Percentiles rank a stretch among this genome's conserved stretches.
Conservation (phyloP, 1,140 invertebrate species). For the Lucilia cuprina region DNA sequence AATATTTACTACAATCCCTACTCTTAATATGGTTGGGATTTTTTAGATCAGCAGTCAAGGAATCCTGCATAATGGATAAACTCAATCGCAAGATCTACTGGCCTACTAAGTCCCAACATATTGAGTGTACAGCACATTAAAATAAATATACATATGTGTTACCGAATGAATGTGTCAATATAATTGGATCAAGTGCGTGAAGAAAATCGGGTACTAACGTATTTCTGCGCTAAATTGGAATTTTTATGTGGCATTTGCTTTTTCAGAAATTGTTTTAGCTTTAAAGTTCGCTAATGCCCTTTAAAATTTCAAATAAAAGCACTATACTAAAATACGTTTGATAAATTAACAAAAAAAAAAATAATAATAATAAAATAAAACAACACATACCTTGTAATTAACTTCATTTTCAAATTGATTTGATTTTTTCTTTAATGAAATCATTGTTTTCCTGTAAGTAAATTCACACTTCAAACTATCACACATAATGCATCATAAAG, state of each 20-base stretch:
- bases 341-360: neutral
- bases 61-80: constrained; percentile 40
- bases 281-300: constrained; percentile 43
- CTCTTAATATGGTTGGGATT: constrained; percentile 61
- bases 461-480: constrained; percentile 14
- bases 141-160: constrained; percentile 39
- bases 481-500: neutral
- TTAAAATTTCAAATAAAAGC: constrained; percentile 47
- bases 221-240: constrained; percentile 39
- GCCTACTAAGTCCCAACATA: constrained; percentile 63
- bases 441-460: neutral
- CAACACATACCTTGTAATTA: constrained; percentile 13
- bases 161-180: constrained; percentile 35
- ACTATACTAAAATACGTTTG: constrained; percentile 35
- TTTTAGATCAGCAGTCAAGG: constrained; percentile 61
- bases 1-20: constrained; percentile 27
- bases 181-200: neutral
- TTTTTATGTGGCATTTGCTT: constrained; percentile 44
- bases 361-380: too few species aligned
- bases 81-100: constrained; percentile 53
- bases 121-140: constrained; percentile 47
- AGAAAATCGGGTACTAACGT: neutral
- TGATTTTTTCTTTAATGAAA: constrained; percentile 30
- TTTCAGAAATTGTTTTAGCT: neutral
- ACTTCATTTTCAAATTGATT: constrained; percentile 39